A percentile compares a stretch with the other conserved stretches of the same genome.
Conservation (phyloP, 2,888 invertebrate species). For the Marasmarcha lunaedactyla region DNA sequence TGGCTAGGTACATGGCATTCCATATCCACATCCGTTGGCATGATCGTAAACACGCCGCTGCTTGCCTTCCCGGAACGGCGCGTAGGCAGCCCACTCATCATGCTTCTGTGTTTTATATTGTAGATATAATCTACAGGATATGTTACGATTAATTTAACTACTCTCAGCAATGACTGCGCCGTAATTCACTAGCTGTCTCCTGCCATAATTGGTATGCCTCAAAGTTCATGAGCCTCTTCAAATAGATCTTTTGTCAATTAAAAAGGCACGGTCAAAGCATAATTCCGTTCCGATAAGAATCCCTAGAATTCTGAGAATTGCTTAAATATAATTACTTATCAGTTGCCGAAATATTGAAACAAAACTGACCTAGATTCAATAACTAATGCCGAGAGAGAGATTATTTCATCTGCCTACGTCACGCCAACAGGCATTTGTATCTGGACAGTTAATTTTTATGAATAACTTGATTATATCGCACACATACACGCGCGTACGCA, state of each 20-base stretch:
- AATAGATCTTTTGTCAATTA: too few species aligned
- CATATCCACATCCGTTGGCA: slow-evolving; percentile 46
- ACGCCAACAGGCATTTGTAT: slow-evolving; percentile 14
- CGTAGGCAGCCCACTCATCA: slow-evolving; percentile 28
- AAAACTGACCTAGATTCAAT: slow-evolving; percentile 31
- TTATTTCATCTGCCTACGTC: slow-evolving; percentile 12
- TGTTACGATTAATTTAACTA: too few species aligned
- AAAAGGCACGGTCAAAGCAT: too few species aligned
- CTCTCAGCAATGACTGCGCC: too few species aligned
- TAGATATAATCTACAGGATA: slow-evolving; percentile 6
- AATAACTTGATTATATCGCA: slow-evolving; percentile 51
- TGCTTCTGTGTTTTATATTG: not conserved
- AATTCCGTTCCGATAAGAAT: too few species aligned
- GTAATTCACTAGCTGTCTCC: too few species aligned
- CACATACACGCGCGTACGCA: slow-evolving; percentile 38
- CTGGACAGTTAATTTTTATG: slow-evolving; percentile 40
- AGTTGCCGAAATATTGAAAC: slow-evolving; percentile 4
- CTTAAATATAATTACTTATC: too few species aligned
- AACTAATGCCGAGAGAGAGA: slow-evolving; percentile 20
- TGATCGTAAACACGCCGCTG: slow-evolving; percentile 50
- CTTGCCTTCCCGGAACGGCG: slow-evolving; percentile 52
- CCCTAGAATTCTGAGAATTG: too few species aligned
- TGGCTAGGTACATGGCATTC: slow-evolving; percentile 26
- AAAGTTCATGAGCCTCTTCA: too few species aligned
- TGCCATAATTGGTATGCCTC: too few species aligned